A percentile compares a stretch with the other conserved stretches of the same genome.
Conservation (phyloP, 2,888 invertebrate species). For the Cartodere bifasciata region DNA sequence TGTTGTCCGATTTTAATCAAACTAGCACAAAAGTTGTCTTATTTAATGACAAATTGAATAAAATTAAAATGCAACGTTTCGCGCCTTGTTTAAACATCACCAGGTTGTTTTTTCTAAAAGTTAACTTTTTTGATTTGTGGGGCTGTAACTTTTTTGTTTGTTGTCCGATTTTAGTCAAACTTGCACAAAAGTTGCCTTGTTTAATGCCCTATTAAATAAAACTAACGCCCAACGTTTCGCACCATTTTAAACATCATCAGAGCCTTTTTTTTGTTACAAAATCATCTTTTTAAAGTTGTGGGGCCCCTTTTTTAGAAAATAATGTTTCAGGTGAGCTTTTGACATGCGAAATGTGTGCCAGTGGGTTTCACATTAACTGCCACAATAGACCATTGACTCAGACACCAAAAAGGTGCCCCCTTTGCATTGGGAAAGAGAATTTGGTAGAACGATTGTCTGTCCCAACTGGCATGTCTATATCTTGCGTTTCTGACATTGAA, state of each 20-base stretch:
- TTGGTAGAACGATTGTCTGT: slow-evolving; percentile 27
- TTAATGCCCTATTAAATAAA: no score
- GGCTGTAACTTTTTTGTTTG: no score
- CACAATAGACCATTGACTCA: slow-evolving; percentile 37
- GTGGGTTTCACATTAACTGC: slow-evolving; percentile 40
- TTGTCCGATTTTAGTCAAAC: no score
- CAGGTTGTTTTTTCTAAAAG: no score
- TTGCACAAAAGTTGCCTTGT: no score
- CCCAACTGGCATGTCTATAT: slow-evolving; percentile 30
- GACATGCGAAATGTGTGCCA: slow-evolving; percentile 38
- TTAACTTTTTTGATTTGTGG: no score
- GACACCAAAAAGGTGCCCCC: slow-evolving; percentile 37
- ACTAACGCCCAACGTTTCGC: no score
- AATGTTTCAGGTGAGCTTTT: slow-evolving; percentile 34
- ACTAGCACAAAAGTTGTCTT: no score
- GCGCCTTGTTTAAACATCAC: no score
- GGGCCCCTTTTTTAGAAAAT: slow-evolving; percentile 4
- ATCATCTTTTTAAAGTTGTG: not conserved
- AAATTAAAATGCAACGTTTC: no score
- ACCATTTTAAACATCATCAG: not conserved
- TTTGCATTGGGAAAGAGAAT: slow-evolving; percentile 32
- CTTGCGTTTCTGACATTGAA: slow-evolving; percentile 28
- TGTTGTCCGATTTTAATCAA: no score
- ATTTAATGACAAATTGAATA: no score
- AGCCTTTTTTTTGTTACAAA: not conserved